These are phyloP conservation scores for Gracilinanus agilis DNA, from an alignment of 2,113 vertebrate species.

Conservation along the genomic window DNA sequence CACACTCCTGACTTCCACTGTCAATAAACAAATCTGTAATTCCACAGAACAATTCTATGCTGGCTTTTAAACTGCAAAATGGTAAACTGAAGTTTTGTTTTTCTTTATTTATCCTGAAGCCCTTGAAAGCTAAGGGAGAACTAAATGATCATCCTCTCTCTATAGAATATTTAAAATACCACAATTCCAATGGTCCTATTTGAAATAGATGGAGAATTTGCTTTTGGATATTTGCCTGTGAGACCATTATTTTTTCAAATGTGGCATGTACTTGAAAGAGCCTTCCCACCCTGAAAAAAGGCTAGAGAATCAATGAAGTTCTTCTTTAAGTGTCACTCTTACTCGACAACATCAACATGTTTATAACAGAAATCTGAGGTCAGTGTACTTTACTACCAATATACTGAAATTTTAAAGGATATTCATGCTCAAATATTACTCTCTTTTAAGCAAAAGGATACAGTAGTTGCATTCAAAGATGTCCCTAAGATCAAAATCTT, in stretches of 20 bases:
- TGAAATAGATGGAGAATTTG: slow-evolving; percentile 47
- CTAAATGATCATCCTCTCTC: neutral
- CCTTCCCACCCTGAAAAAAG: neutral
- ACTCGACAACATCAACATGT: neutral
- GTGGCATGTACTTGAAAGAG: slow-evolving; percentile 53
- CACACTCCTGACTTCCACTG: neutral
- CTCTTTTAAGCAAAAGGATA: neutral
- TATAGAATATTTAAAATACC: slow-evolving; percentile 28
- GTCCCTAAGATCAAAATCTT: neutral
- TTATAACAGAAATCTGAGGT: slow-evolving; percentile 9
- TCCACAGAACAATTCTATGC: neutral
- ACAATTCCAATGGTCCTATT: slow-evolving; percentile 33
- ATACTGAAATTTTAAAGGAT: slow-evolving; percentile 30
- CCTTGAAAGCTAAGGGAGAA: neutral
- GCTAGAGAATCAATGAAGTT: slow-evolving; percentile 46
- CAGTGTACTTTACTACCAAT: neutral
- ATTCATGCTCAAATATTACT: neutral
- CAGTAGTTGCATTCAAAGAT: slow-evolving; percentile 30
- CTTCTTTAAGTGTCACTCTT: neutral
- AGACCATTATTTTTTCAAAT: slow-evolving; percentile 18
- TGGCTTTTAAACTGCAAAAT: neutral
- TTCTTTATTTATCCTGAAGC: neutral
- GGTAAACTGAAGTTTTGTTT: neutral
- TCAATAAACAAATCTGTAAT: neutral
- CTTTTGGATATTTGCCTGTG: slow-evolving; percentile 42